A percentile compares a stretch with the other conserved stretches of the same genome.
Conservation (phyloP, 2,797 vertebrate species). For the Paedocypris micromegethes region DNA sequence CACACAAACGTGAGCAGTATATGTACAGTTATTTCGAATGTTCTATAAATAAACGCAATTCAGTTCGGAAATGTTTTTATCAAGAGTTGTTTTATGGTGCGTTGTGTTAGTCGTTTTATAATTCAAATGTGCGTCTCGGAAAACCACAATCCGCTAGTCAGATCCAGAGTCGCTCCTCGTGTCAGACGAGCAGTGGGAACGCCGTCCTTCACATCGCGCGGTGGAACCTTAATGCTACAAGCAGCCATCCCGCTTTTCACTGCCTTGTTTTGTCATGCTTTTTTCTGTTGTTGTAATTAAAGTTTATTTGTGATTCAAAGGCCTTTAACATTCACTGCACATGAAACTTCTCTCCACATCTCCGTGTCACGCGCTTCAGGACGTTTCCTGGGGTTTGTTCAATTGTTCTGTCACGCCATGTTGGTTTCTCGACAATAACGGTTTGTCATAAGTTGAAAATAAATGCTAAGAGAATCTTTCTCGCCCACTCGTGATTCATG, state of each 20-base stretch:
- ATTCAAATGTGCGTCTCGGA: slow-evolving; percentile 24
- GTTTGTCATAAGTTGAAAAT: slow-evolving; percentile 31
- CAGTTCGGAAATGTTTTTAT: slow-evolving; percentile 10
- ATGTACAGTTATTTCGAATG: slow-evolving; percentile 40
- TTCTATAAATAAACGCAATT: slow-evolving; percentile 35
- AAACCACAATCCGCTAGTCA: slow-evolving; percentile 35
- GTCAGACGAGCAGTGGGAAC: slow-evolving; percentile 40
- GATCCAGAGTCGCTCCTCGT: slow-evolving; percentile 40
- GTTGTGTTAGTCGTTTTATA: slow-evolving; percentile 13
- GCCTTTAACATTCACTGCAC: not conserved
- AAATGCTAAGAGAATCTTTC: slow-evolving; percentile 19
- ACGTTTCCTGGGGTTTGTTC: slow-evolving; percentile 10
- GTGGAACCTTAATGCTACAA: slow-evolving; percentile 16
- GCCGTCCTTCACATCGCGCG: slow-evolving; percentile 4
- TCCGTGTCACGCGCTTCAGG: slow-evolving; percentile 19
- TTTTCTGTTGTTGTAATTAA: slow-evolving; percentile 26
- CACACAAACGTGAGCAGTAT: slow-evolving; percentile 17
- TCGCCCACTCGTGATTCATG: not conserved
- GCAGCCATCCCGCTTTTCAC: not conserved
- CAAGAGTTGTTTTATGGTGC: too few relatives aligned
- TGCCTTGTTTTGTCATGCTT: not conserved
- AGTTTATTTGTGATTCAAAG: slow-evolving; percentile 7
- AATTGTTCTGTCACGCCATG: slow-evolving; percentile 10
- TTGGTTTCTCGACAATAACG: slow-evolving; percentile 23
- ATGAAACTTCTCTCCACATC: slow-evolving; percentile 1